Evolutionary conservation across 2,888 invertebrate species (phyloP), one percentile per base, ranked within the genome.

Genomic region (Temnothorax rugatulus): DNA sequence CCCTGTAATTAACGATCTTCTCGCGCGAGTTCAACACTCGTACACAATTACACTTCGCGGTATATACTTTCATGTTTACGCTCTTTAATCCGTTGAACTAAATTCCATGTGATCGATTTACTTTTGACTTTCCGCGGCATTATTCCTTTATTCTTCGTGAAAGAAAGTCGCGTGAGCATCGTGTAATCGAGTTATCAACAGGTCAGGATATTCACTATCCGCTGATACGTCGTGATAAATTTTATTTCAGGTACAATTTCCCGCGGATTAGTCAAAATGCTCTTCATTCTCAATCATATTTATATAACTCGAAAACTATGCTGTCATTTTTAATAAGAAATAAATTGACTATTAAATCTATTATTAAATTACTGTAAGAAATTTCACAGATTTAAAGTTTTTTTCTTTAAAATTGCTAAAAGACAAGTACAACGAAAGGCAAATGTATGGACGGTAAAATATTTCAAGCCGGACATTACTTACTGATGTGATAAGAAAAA

Each of bases 1-100:
- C 79, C 13, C 25, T 73, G 47, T 81, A 81, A 59, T 81, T 81
- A 81, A 81, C 59, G 73, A 81, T 73, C 73, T 73, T 73, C 73
- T 38, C 57, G 79, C 69, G 25, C 34, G 11, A 47, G 38, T 73
- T 68, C 73, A 38, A 50, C 38, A 79, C 38, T 38, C 79, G 59
- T 71, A 50, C 73, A 81, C 79, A 73, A 61, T 81, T 81, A 73
- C 57, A 73, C 73, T 50, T 38, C 13, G 73, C 47, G 38, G 59
- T 61, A 34, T 34, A 34, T 34, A 47, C 41, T 47, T 71, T 41
- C 34, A 9, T 15, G 64, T 77, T 44, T 34, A 59, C 47, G 59
- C 79, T 59, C 79, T 81, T 81, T 81, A 73, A 73, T 73, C 59
- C 38, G 59, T 50, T 44, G 79, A 57, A 47, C 47, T 73, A 50